Percentiles rank a stretch among this genome's conserved stretches.
These are phyloP conservation scores for Chaetorhynchus papuensis DNA, from an alignment of 2,113 vertebrate genomes.

Conservation along the genomic window DNA sequence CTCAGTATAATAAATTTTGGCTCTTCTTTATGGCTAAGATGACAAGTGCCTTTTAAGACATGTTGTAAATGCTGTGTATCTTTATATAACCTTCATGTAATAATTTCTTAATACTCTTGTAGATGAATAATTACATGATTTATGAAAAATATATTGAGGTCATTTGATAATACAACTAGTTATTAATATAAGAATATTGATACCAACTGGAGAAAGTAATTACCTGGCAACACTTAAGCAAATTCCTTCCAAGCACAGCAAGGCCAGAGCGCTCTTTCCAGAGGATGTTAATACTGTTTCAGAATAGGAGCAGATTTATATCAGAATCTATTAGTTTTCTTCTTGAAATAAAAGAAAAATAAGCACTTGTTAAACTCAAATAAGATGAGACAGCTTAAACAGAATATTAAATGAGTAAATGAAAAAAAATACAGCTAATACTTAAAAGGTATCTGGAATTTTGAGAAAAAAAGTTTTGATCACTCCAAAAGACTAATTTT, in stretches of 20 bases:
- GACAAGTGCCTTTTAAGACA: slow-evolving; percentile 2
- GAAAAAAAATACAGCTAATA: neutral
- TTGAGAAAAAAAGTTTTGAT: neutral
- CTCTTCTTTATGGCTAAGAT: neutral
- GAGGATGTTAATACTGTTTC: neutral
- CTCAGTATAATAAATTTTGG: neutral
- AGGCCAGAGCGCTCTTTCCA: neutral
- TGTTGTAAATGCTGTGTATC: slow-evolving; percentile 6
- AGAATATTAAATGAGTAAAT: neutral
- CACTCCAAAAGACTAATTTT: neutral
- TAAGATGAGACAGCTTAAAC: neutral
- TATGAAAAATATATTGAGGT: slow-evolving; percentile 24
- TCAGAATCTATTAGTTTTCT: neutral
- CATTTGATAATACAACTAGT: slow-evolving; percentile 11
- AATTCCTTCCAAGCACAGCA: slow-evolving; percentile 24
- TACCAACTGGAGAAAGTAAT: slow-evolving; percentile 33
- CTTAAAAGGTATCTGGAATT: neutral
- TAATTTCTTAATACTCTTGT: slow-evolving; percentile 36
- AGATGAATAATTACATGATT: slow-evolving; percentile 4
- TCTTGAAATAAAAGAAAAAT: neutral
- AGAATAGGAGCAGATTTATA: neutral
- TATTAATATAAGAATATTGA: slow-evolving; percentile 17
- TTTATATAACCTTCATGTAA: slow-evolving; percentile 44
- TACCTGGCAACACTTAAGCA: slow-evolving; percentile 9
- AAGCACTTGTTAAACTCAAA: neutral